These are phyloP conservation scores for Phylloscopus whistleri DNA, from an alignment of 2,113 vertebrate genomes.

Conservation along the genomic window DNA sequence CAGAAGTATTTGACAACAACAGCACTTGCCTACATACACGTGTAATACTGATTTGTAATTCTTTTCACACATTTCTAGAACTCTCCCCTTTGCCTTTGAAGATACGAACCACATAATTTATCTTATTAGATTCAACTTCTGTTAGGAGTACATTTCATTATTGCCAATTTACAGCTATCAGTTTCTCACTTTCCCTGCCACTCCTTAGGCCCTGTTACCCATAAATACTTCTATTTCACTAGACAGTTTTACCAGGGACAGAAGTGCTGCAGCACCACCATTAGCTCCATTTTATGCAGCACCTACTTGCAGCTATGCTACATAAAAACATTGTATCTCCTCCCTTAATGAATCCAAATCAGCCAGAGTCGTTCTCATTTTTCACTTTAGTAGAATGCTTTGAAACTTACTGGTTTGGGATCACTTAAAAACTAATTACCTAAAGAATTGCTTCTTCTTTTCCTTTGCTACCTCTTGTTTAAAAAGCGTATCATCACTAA, in stretches of 20 bases:
- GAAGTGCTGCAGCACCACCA: slow-evolving; percentile 52
- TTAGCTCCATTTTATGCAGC: not conserved
- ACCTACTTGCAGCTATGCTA: not conserved
- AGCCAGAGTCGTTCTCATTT: not conserved
- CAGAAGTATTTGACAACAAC: not conserved
- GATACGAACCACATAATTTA: not conserved
- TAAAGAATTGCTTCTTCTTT: not conserved
- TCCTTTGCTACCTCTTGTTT: not conserved
- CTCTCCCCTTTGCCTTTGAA: not conserved
- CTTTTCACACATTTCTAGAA: not conserved
- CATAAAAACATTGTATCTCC: not conserved
- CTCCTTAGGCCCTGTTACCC: not conserved
- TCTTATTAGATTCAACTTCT: not conserved
- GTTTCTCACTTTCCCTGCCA: not conserved
- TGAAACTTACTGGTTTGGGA: not conserved
- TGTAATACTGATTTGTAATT: not conserved
- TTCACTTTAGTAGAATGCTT: not conserved
- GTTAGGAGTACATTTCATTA: not conserved
- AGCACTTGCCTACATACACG: not conserved
- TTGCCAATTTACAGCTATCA: not conserved
- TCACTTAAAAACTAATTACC: not conserved
- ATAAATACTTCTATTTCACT: not conserved
- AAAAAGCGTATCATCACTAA: not conserved
- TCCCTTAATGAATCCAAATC: fast-evolving
- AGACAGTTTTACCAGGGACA: not conserved